These are phyloP conservation scores for Thereva unica DNA, from an alignment of 2,888 invertebrate species.

Conservation along the genomic window DNA sequence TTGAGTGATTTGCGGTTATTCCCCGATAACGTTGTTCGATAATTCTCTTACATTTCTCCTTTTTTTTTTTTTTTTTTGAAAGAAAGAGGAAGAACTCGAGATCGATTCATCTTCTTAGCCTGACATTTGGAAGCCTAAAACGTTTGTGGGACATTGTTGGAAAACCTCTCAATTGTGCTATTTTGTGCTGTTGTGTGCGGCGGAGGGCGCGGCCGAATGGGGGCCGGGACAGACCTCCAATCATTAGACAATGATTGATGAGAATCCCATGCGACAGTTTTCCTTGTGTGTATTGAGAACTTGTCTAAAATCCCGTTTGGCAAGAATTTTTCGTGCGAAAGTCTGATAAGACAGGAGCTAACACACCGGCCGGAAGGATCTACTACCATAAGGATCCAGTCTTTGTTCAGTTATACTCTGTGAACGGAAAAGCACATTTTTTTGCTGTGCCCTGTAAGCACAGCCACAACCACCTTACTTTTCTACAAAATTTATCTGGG, in stretches of 20 bases:
- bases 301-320: not conserved
- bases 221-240: constrained; percentile 8
- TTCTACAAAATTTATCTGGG: no score
- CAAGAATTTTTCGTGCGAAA: constrained; percentile 2
- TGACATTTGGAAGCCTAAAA: constrained; percentile 31
- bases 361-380: no score
- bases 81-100: not conserved
- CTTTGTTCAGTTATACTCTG: no score
- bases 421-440: no score
- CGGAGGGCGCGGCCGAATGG: no score
- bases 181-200: no score
- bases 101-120: constrained; percentile 28
- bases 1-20: constrained; percentile 35
- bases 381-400: no score
- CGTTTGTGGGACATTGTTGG: constrained; percentile 27
- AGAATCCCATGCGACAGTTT: constrained; percentile 25
- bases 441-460: no score
- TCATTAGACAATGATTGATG: constrained; percentile 35
- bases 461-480: no score
- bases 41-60: constrained; percentile 22
- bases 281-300: not conserved
- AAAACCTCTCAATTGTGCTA: constrained; percentile 24
- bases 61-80: not conserved
- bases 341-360: not conserved
- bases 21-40: constrained; percentile 29